Evolutionary conservation across 2,113 vertebrate species (phyloP).

Genomic region (Hepsetus odoe): DNA sequence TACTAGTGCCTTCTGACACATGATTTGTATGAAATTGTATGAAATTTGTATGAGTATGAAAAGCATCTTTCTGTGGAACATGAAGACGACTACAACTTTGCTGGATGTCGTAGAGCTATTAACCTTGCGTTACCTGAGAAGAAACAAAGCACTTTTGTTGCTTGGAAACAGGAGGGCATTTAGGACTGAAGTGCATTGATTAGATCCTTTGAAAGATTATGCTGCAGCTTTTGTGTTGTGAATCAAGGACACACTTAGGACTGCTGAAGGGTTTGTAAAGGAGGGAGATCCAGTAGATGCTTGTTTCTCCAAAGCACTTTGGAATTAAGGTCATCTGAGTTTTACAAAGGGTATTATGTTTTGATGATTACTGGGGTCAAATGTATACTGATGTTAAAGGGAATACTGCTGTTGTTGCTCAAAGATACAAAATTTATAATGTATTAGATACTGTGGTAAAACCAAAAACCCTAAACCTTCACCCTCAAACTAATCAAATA

Average conservation of each 20-base stretch:
- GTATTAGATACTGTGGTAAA: neutral
- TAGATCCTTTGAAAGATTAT: constrained; percentile 19
- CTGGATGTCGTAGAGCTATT: neutral
- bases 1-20: neutral
- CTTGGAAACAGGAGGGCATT: constrained; percentile 12
- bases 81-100: neutral
- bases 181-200: neutral
- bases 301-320: neutral
- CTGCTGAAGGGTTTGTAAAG: neutral
- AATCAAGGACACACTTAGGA: neutral
- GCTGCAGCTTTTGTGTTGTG: neutral
- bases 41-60: neutral
- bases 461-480: neutral
- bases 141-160: constrained; percentile 18
- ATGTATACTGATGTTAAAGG: neutral
- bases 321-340: neutral
- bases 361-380: neutral
- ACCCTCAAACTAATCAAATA: neutral
- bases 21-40: no score
- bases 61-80: neutral
- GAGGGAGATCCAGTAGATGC: neutral
- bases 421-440: neutral
- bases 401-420: neutral
- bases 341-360: neutral
- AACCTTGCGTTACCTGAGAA: constrained; percentile 22